Base-by-base conservation (phyloP, 30 jellyfish, hydroid and myxozoan genomes). In the Mastigias papua region DNA sequence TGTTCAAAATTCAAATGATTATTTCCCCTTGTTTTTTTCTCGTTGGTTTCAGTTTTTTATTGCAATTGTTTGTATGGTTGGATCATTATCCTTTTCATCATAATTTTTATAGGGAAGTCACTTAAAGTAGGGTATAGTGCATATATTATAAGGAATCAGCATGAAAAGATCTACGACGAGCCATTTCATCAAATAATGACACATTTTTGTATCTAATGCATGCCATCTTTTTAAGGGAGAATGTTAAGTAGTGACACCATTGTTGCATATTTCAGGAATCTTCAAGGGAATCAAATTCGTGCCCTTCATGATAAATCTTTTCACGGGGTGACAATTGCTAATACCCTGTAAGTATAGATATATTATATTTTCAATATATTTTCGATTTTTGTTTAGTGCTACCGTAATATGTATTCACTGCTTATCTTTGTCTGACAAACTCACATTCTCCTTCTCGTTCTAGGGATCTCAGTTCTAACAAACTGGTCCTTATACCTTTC, bases 241-340 rank as follows among this genome's bases (percentile, higher is more conserved):
- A 42, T 54, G 25, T 54, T 19, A 19, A 3, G 3, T 6, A 11
- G 2, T 11, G 26, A 11, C 5, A 54, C 17, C 6, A 11, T 54
- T 21, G 27, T 54, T 54, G 35, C 62, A 34, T 30, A 60, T 73
- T 37, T n/a, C 72, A 92, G 98, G 81, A 23, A 88, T 65, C 70
- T 93, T 29, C 76, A 71, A 51, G 25, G 46, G 16, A 83, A 82
- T 54, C 79, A 75, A n/a, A 66, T 93, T 50, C 90, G 92, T 22
- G 90, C 96, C 9, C 82, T 93, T 26, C 89, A 68, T 66, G 96
- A 89, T 32, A 42, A 90, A 1, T 90, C 98, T 7, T 93, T 93
- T 84, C 48, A 58, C 5, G 98, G 98, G 27, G 69, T 95, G 26
- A 17, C 93, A 16, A 82, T 93, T 49, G 31, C 72, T 0, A 67